These are phyloP conservation scores for Alces alces DNA, from an alignment of 2,113 vertebrate species.

Conservation along the genomic window DNA sequence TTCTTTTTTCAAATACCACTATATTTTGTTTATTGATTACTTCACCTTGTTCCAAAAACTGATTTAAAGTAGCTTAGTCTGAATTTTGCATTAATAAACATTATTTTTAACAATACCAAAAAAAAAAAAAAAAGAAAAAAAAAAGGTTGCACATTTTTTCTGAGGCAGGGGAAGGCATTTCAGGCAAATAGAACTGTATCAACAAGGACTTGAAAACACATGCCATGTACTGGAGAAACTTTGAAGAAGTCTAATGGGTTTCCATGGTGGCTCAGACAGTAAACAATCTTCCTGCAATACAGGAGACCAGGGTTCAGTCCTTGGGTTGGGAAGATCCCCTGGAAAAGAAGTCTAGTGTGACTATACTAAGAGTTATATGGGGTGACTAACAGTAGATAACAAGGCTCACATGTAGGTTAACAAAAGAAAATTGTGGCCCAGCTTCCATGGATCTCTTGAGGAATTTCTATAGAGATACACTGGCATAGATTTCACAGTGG, in stretches of 20 bases:
- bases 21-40: not conserved
- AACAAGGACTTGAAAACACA: not conserved
- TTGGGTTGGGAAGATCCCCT: not conserved
- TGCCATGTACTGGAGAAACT: rapidly evolving
- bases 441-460: not conserved
- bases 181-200: not conserved
- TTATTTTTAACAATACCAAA: not conserved
- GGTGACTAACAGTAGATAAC: not conserved
- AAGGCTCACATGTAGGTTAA: not conserved
- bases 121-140: too few relatives aligned
- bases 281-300: not conserved
- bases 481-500: not conserved
- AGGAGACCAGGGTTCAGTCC: not conserved
- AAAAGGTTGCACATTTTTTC: not conserved
- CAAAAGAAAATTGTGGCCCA: not conserved
- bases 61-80: not conserved
- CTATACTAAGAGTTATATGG: not conserved
- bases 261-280: not conserved
- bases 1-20: not conserved
- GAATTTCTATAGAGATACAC: not conserved
- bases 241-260: rapidly evolving
- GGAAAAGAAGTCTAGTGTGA: not conserved
- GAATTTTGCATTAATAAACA: constrained; percentile 19
- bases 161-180: not conserved
- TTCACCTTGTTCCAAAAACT: not conserved